A percentile compares a stretch with the other conserved stretches of the same genome.
phyloP scores from a whole-genome alignment of 2,113 vertebrate species.

The Thamnaconus septentrionalis region DNA sequence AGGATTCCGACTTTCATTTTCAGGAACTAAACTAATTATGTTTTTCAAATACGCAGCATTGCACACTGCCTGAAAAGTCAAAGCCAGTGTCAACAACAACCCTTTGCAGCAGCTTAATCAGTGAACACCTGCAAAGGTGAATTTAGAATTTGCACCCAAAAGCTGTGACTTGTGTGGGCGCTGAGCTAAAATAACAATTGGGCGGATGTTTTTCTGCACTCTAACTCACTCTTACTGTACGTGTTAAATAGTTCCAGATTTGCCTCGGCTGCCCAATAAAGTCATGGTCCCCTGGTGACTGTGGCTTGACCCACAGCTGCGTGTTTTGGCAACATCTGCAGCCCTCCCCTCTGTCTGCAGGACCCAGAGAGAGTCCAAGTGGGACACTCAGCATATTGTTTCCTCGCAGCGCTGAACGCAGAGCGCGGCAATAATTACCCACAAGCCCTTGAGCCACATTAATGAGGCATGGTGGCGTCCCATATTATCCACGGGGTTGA shows the following conservation, averaged over 20 bases:
- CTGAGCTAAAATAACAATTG: no score
- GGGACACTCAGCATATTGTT: conserved; percentile 53
- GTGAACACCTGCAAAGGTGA: no score
- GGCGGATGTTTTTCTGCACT: no score
- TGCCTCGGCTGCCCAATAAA: conserved; percentile 13
- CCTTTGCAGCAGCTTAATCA: no score
- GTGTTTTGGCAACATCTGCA: conserved; percentile 32
- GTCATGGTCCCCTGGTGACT: conserved; percentile 7
- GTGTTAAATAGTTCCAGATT: conserved; percentile 13
- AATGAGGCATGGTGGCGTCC: conserved; percentile 23
- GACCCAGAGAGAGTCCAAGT: conserved; percentile 44
- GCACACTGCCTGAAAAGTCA: no score
- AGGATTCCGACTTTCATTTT: no score
- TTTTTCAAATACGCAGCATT: no score
- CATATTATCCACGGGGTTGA: conserved; percentile 22
- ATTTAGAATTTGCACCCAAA: no score
- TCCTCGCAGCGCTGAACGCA: conserved; percentile 40
- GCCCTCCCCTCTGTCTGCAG: conserved; percentile 28
- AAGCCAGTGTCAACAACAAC: no score
- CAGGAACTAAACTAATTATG: no score
- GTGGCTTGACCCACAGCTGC: conserved; percentile 20
- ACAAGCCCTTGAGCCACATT: conserved; percentile 37
- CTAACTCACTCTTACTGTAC: no score
- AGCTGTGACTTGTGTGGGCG: no score
- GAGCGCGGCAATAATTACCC: conserved; percentile 39